phyloP scores from a whole-genome alignment of 2,888 invertebrate species.

The Emmelina monodactyla region DNA sequence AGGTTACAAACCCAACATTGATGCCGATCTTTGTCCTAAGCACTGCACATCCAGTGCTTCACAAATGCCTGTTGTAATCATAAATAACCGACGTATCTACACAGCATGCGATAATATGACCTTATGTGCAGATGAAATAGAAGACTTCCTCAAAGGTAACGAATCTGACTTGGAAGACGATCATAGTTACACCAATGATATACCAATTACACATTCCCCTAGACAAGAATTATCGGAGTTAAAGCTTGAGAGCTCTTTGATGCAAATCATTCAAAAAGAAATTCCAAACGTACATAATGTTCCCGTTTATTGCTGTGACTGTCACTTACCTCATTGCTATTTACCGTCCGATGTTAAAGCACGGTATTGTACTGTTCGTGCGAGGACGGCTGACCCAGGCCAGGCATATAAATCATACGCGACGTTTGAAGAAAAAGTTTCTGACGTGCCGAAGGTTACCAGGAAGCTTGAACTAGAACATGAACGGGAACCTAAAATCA shows the following conservation, averaged over 20 bases:
- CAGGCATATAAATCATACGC: not conserved
- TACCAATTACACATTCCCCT: conserved; percentile 31
- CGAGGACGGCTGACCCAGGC: not conserved
- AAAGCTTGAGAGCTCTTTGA: conserved; percentile 40
- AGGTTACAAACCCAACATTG: conserved; percentile 28
- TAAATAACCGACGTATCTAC: conserved; percentile 45
- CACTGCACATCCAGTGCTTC: conserved; percentile 37
- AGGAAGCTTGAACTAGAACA: conserved; percentile 27
- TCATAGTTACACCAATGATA: conserved; percentile 27
- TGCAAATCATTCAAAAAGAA: conserved; percentile 43
- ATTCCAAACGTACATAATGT: conserved; percentile 29
- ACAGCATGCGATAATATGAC: conserved; percentile 46
- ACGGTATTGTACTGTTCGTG: not conserved
- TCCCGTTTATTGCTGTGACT: conserved; percentile 26
- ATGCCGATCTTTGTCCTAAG: conserved; percentile 36
- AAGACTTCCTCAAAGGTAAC: conserved; percentile 30
- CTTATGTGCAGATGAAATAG: conserved; percentile 33
- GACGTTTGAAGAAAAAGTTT: conserved; percentile 14
- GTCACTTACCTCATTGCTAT: conserved; percentile 34
- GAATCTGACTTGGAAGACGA: conserved; percentile 31
- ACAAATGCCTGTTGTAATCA: conserved; percentile 39
- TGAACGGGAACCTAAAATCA: conserved; percentile 41
- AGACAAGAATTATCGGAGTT: conserved; percentile 29
- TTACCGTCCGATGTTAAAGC: conserved; percentile 7
- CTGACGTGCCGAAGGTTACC: conserved; percentile 25